These are phyloP conservation scores for Phallusia fumigata DNA, from an alignment of 23 tunicate genomes.

Conservation along the genomic window DNA sequence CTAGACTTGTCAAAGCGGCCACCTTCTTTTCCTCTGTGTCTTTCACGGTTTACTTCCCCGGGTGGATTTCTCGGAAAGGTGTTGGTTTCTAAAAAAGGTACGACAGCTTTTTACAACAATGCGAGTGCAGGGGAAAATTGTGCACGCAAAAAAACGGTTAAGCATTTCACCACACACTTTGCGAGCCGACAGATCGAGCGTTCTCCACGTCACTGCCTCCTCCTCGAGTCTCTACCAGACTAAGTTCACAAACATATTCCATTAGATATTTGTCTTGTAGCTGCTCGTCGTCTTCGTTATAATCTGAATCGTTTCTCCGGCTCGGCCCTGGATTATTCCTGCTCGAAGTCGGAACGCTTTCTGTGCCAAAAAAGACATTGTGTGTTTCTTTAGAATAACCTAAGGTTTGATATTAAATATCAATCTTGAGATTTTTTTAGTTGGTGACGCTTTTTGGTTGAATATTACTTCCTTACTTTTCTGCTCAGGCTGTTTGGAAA, in stretches of 20 bases:
- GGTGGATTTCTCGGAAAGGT: neutral
- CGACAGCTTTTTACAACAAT: neutral
- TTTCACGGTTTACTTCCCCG: neutral
- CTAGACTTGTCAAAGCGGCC: neutral
- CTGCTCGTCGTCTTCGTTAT: slow-evolving; percentile 27
- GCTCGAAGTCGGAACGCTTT: neutral
- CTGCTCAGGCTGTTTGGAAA: slow-evolving; percentile 14
- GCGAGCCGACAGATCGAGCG: neutral
- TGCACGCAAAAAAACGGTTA: too few species aligned
- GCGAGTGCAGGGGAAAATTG: too few species aligned
- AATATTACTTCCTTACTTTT: neutral
- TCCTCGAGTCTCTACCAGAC: slow-evolving; percentile 44
- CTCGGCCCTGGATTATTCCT: neutral
- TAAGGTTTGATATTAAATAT: too few species aligned
- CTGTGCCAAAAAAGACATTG: neutral
- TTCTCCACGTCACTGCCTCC: slow-evolving; percentile 1
- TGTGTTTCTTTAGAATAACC: neutral
- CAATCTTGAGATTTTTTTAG: too few species aligned
- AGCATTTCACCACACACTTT: too few species aligned
- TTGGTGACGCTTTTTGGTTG: too few species aligned
- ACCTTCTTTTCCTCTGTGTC: neutral
- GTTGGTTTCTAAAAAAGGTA: neutral
- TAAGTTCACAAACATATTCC: slow-evolving; percentile 35
- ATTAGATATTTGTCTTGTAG: slow-evolving; percentile 37
- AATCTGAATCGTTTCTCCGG: neutral